Base-by-base conservation (phyloP, 2,113 vertebrate genomes). In the Formicarius rufipectus region DNA sequence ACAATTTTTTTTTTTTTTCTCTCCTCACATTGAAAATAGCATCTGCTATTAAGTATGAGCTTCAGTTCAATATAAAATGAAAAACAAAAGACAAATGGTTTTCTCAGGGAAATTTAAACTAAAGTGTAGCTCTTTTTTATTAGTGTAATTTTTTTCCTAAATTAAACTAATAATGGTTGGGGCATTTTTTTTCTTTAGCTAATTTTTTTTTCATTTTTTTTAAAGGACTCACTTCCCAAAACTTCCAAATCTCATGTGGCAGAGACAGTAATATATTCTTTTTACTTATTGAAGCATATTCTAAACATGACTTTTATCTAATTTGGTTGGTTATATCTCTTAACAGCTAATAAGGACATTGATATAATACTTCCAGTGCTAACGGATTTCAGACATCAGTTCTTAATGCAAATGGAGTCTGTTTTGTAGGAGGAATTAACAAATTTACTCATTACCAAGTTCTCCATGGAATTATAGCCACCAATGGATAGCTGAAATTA, bases 361-460 rank as follows among this genome's bases (percentile, higher is more conserved):
- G n/a, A 47, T 81, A 31, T 35, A 77, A 77, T 74, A 39, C 44
- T 75, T 89, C 67, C 8, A 47, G 19, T 60, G 31, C 7, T 47
- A 59, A 84, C 93, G 12, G 22, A 85, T 82, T 82, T 58, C n/a
- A 90, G 67, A 82, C 55, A 67, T 63, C 39, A 73, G 21, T 76
- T 53, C 12, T 91, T 84, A 91, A 90, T 72, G 66, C 35, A 93
- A 95, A 95, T 76, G 4, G 35, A 81, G 24, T 44, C 30, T 75
- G 58, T 87, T 94, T 94, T 76, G 67, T 75, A 37, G 71, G 82
- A 76, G 53, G 40, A 91, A 79, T 90, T 87, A 93, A 92, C 18
- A 85, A 96, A 94, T 94, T 79, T 87, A 85, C 56, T 94, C 49
- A 91, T 95, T 95, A 64, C 21, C 6, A 83, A 73, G 56, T 78